phyloP scores from a whole-genome alignment of 1,140 invertebrate species.

The Gerris buenoi region DNA sequence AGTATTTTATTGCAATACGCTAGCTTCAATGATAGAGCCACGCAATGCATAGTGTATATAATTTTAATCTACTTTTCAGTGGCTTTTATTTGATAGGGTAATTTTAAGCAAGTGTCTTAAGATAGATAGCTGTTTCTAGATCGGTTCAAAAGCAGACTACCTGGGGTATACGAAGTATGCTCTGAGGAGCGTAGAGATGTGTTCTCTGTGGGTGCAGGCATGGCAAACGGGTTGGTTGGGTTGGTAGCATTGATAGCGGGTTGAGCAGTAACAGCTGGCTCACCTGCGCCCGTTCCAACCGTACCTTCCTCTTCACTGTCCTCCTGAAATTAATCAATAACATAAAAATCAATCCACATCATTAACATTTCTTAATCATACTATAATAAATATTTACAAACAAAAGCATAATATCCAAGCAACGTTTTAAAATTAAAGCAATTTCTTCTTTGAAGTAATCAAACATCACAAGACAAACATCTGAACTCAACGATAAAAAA shows the following conservation, averaged over 20 bases:
- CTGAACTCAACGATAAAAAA: too few species aligned
- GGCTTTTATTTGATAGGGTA: too few species aligned
- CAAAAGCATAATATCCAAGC: too few species aligned
- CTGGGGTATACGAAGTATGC: conserved; percentile 19
- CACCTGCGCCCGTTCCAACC: conserved; percentile 10
- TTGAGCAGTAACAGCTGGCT: conserved; percentile 18
- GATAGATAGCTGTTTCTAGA: not conserved
- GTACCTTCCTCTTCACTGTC: conserved; percentile 19
- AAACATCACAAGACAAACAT: too few species aligned
- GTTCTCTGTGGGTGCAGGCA: conserved; percentile 16
- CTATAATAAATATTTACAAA: too few species aligned
- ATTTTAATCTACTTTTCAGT: not conserved
- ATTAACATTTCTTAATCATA: too few species aligned
- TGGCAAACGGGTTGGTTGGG: conserved; percentile 10
- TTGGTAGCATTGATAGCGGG: conserved; percentile 10
- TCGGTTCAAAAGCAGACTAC: conserved; percentile 14
- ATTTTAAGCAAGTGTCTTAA: not conserved
- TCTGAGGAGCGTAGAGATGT: conserved; percentile 17
- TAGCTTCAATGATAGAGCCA: too few species aligned
- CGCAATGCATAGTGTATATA: not conserved
- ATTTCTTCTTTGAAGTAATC: too few species aligned
- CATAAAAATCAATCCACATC: too few species aligned
- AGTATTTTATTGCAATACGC: too few species aligned
- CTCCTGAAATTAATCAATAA: conserved; percentile 17
- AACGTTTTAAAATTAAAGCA: too few species aligned